phyloP scores from a whole-genome alignment of 2,797 vertebrate genomes.

The Lindbergichthys nudifrons region DNA sequence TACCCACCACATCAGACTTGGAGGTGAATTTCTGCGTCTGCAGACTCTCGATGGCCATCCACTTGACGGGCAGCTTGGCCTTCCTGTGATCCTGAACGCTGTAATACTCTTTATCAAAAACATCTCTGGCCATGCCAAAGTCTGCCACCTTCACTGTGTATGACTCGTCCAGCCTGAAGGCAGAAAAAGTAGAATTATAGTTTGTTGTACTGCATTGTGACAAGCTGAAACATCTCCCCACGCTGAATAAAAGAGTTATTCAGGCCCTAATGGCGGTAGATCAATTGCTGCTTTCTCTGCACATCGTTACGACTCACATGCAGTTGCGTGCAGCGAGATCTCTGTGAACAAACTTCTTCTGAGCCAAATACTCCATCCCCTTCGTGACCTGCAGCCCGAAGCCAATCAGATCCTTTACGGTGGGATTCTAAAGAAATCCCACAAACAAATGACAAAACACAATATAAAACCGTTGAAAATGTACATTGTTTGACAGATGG shows the following conservation, averaged over 20 bases:
- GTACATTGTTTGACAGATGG: not conserved
- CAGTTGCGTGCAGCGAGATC: conserved; percentile 98
- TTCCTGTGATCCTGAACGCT: conserved; percentile 90
- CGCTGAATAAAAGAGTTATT: not conserved
- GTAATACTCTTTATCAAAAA: conserved; percentile 98
- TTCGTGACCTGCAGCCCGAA: conserved; percentile 96
- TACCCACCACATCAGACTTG: conserved; percentile 95
- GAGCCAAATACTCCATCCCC: conserved; percentile 98
- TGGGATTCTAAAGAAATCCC: conserved; percentile 88
- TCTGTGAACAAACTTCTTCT: conserved; percentile 97
- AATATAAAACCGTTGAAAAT: conserved; percentile 6
- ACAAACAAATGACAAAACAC: conserved; percentile 16
- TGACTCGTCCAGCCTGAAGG: conserved; percentile 91
- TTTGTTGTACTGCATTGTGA: not conserved
- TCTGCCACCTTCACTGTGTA: conserved; percentile 98
- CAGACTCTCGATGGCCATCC: conserved; percentile 98
- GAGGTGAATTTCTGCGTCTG: conserved; percentile 97
- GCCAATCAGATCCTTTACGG: conserved; percentile 95
- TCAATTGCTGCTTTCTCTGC: not conserved
- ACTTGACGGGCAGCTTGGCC: conserved; percentile 95
- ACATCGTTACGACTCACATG: conserved; percentile 88
- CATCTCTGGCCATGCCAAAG: conserved; percentile 95
- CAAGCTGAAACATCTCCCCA: not conserved
- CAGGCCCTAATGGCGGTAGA: not conserved
- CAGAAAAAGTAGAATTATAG: not conserved